Conservation (phyloP, 2,888 invertebrate genomes). For the Bursaphelenchus okinawaensis region DNA sequence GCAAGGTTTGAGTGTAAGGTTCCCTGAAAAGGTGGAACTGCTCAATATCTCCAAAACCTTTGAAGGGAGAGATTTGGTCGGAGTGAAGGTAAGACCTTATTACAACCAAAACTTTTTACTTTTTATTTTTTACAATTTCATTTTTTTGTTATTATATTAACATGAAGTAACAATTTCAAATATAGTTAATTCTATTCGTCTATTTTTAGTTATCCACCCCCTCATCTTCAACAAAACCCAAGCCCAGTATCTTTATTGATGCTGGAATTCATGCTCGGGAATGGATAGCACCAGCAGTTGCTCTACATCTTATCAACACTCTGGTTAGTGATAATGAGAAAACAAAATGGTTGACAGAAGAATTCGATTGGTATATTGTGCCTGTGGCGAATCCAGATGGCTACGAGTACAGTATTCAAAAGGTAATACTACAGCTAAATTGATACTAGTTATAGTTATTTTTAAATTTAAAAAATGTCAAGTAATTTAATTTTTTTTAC, state of each 20-base stretch:
- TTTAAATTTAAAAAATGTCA: constrained; percentile 15
- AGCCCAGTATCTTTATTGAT: constrained; percentile 51
- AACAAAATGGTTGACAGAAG: constrained; percentile 35
- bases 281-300: constrained; percentile 54
- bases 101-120: too few relatives aligned
- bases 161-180: too few relatives aligned
- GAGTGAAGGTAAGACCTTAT: constrained; percentile 41
- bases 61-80: constrained; percentile 43
- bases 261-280: constrained; percentile 55
- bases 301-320: constrained; percentile 44
- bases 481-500: background rate
- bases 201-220: constrained; percentile 7
- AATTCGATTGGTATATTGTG: constrained; percentile 54
- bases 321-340: constrained; percentile 36
- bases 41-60: constrained; percentile 44
- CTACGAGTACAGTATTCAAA: constrained; percentile 47
- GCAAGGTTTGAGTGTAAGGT: constrained; percentile 27
- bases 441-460: background rate
- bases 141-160: too few relatives aligned
- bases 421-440: constrained; percentile 21
- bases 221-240: constrained; percentile 15
- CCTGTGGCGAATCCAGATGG: constrained; percentile 56
- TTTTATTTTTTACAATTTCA: too few relatives aligned
- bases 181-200: too few relatives aligned
- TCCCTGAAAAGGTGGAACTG: constrained; percentile 36